phyloP scores from a whole-genome alignment of 2,113 vertebrate species.

The Nothoprocta perdicaria region DNA sequence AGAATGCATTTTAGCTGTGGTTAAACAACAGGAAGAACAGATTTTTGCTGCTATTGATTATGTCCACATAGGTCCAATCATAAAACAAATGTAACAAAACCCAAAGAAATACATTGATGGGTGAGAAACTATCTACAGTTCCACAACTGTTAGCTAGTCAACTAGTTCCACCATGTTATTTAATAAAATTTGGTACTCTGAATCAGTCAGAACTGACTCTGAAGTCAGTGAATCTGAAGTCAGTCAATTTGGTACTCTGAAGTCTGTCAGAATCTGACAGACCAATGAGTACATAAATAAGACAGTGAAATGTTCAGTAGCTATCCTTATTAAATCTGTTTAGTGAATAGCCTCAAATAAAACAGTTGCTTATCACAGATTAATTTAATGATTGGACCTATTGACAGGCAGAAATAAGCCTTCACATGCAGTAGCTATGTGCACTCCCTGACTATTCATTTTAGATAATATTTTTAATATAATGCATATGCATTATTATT shows the following conservation, averaged over 20 bases:
- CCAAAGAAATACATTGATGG: neutral
- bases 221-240: neutral
- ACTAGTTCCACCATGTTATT: neutral
- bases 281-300: neutral
- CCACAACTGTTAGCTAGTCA: neutral
- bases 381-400: neutral
- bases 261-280: neutral
- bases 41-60: neutral
- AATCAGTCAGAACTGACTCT: neutral
- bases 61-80: neutral
- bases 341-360: conserved; percentile 17
- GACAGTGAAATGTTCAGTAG: neutral
- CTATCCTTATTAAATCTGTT: conserved; percentile 16
- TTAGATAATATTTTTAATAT: neutral
- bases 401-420: neutral
- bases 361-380: neutral
- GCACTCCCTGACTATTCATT: neutral
- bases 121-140: neutral
- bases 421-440: conserved; percentile 9
- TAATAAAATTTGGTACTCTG: neutral
- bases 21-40: neutral
- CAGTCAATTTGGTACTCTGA: neutral
- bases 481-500: neutral
- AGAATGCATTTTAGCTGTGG: neutral
- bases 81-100: neutral